Evolutionary conservation across 2,113 vertebrate genomes (phyloP), one percentile per base, ranked within the genome.

Genomic region (Trematomus loennbergii): DNA sequence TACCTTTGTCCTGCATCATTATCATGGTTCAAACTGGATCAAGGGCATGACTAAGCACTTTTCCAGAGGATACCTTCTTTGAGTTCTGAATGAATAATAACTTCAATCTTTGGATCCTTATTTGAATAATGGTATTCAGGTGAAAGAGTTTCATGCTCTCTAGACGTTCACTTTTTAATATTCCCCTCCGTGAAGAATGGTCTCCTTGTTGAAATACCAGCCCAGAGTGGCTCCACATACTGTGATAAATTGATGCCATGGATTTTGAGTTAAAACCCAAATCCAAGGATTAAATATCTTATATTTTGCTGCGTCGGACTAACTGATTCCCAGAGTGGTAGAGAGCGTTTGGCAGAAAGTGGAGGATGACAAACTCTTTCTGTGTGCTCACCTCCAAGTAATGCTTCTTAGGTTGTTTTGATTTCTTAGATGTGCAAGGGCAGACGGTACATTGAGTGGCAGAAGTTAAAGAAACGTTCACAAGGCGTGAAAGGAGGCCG

Each of bases 281-380:
- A 87, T 75, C 76, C 67, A 57, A 50, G 75, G 70, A 80, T 86
- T 80, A 72, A 81, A 84, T 79, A n/a, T 73, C 49, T 77, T n/a
- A n/a, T n/a, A n/a, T 82, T 67, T 66, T 81, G 82, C 83, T 82
- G 69, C 49, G 77, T 74, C 65, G 54, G 77, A 49, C 48, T 84
- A 80, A 85, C 70, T 67, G 83, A 87, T 80, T 86, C 69, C 66
- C 43, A 71, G 12, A 84, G 78, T 70, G 43, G 52, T 48, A 52
- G 60, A 69, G 55, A 77, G 73, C 69, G 25, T 58, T 81, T 72
- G 81, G 73, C 61, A 72, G 58, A 20, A 76, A 7, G 48, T 36
- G 29, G 18, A 8, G 71, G 76, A 66, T 48, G 75, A 86, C 46
- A 72, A 55, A 9, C 63, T 65, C 57, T 65, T 63, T 54, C 61